Percentiles rank a stretch among this genome's conserved stretches.
These are phyloP conservation scores for Danionella dracula DNA, from an alignment of 2,797 vertebrate genomes.

Conservation along the genomic window DNA sequence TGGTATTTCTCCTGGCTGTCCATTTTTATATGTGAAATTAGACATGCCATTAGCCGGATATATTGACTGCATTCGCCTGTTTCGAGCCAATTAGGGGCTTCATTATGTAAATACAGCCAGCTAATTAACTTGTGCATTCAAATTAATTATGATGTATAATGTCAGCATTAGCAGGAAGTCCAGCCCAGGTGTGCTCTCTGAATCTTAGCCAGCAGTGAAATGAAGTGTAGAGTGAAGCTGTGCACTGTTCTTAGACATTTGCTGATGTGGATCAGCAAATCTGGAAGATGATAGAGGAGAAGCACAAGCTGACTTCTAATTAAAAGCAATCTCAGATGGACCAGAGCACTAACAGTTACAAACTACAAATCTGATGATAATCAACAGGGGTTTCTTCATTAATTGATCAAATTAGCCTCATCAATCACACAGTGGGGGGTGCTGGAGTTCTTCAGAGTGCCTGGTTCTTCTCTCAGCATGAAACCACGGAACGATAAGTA, in stretches of 20 bases:
- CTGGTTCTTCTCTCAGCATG: constrained; percentile 59
- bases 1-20: constrained; percentile 23
- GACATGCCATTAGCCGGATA: constrained; percentile 54
- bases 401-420: constrained; percentile 79
- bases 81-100: constrained; percentile 60
- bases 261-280: constrained; percentile 44
- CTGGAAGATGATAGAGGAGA: constrained; percentile 37
- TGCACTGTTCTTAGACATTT: constrained; percentile 19
- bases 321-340: constrained; percentile 69
- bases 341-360: constrained; percentile 73
- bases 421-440: constrained; percentile 63
- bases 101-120: constrained; percentile 64
- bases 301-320: constrained; percentile 59
- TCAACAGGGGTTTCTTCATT: constrained; percentile 76
- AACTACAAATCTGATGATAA: constrained; percentile 73
- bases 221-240: constrained; percentile 1
- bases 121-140: constrained; percentile 60
- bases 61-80: constrained; percentile 56
- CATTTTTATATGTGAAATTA: constrained; percentile 33
- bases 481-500: constrained; percentile 61
- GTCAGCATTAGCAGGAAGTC: constrained; percentile 42
- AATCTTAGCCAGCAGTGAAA: constrained; percentile 40
- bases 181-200: constrained; percentile 37
- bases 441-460: constrained; percentile 6
- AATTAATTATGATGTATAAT: constrained; percentile 64